Conservation (phyloP, 2,113 vertebrate species). For the Suricata suricatta region DNA sequence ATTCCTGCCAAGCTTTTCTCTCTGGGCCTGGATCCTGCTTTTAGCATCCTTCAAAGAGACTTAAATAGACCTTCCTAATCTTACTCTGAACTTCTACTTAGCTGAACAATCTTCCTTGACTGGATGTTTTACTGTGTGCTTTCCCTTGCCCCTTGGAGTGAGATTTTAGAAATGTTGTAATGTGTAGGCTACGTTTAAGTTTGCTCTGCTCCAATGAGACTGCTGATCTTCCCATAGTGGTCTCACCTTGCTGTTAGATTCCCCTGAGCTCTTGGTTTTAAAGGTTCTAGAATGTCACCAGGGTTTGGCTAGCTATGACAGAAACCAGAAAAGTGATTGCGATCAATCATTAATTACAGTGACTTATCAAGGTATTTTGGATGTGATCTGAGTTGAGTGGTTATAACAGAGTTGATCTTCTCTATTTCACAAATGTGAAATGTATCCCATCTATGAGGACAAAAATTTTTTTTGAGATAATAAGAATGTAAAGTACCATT, state of each 20-base stretch:
- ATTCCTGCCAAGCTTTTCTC: neutral
- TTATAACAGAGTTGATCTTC: neutral
- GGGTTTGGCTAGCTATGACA: neutral
- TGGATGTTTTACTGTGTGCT: neutral
- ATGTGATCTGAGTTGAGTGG: neutral
- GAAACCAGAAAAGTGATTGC: neutral
- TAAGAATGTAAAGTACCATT: neutral
- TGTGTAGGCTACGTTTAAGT: neutral
- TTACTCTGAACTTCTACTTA: neutral
- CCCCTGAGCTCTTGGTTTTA: neutral
- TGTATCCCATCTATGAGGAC: neutral
- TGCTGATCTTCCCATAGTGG: neutral
- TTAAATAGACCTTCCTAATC: neutral
- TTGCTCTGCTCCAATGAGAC: neutral
- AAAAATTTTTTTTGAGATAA: neutral
- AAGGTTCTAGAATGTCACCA: neutral
- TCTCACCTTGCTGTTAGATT: neutral
- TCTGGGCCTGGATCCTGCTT: neutral
- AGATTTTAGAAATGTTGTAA: neutral
- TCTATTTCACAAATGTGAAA: conserved; percentile 30
- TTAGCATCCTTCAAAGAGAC: neutral
- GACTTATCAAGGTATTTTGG: neutral
- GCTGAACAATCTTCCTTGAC: neutral
- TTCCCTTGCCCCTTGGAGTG: neutral
- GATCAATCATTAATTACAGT: neutral